Evolutionary conservation across 2,888 invertebrate genomes (phyloP).

Genomic region (Tortrix viridana): DNA sequence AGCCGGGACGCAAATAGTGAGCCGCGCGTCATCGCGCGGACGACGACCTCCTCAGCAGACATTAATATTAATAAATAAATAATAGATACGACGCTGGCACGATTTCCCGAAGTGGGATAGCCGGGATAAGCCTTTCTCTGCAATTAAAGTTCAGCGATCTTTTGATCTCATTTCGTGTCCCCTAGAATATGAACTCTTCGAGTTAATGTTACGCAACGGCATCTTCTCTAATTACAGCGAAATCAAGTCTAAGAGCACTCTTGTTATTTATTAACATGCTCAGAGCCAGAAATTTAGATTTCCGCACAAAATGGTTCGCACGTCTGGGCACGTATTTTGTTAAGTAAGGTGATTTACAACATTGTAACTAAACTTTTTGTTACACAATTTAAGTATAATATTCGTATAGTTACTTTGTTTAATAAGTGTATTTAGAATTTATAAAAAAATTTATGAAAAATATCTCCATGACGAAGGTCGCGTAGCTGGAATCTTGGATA

Average conservation of each 20-base stretch:
- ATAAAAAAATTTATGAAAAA: constrained; percentile 24
- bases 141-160: constrained; percentile 19
- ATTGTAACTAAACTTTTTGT: too few species aligned
- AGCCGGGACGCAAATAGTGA: constrained; percentile 34
- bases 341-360: too few species aligned
- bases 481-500: constrained; percentile 32
- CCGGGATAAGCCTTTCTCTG: constrained; percentile 11
- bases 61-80: constrained; percentile 34
- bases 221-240: too few species aligned
- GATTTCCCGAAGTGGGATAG: constrained; percentile 4
- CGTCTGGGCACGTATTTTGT: too few species aligned
- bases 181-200: background rate
- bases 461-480: constrained; percentile 35
- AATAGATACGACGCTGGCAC: constrained; percentile 27
- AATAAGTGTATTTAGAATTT: constrained; percentile 12
- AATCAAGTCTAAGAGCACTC: too few species aligned
- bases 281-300: too few species aligned
- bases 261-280: too few species aligned
- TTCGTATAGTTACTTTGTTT: background rate
- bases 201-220: background rate
- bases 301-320: too few species aligned
- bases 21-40: constrained; percentile 24
- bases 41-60: constrained; percentile 31
- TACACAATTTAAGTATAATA: too few species aligned
- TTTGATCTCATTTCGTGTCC: constrained; percentile 6